Percentiles rank a stretch among this genome's conserved stretches.
Evolutionary conservation across 2,113 vertebrate species (phyloP).

Genomic region (Tachuris rubrigastra): DNA sequence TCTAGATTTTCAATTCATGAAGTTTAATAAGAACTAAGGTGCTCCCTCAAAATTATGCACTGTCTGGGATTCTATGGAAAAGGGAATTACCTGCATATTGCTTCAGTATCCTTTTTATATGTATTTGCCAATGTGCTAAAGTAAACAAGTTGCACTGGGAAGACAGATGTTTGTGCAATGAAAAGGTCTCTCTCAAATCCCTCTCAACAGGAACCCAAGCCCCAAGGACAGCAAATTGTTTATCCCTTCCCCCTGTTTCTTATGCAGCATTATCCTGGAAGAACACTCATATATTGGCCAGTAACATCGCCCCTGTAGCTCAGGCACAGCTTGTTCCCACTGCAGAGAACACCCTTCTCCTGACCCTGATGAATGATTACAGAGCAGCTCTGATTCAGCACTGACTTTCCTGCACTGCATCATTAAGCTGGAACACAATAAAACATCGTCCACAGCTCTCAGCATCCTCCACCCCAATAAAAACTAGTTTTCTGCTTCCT

Average conservation of each 20-base stretch:
- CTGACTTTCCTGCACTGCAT: not conserved
- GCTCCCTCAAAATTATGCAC: not conserved
- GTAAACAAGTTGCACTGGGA: not conserved
- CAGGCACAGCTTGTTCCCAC: not conserved
- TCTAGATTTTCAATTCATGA: not conserved
- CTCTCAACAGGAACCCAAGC: not conserved
- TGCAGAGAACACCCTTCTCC: not conserved
- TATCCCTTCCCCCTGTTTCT: not conserved
- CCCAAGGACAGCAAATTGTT: not conserved
- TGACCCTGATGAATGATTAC: not conserved
- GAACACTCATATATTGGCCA: not conserved
- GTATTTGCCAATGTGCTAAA: not conserved
- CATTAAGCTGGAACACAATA: not conserved
- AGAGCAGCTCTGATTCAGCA: slow-evolving; percentile 15
- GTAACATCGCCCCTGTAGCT: not conserved
- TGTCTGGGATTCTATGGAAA: not conserved
- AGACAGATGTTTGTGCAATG: not conserved
- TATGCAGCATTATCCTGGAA: not conserved
- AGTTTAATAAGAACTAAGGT: not conserved
- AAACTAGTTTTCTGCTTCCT: not conserved
- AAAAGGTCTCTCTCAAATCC: not conserved
- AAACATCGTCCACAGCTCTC: not conserved
- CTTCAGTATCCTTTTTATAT: not conserved
- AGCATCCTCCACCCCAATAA: not conserved
- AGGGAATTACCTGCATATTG: not conserved